Base-by-base conservation (phyloP, 2,888 invertebrate genomes). In the Drosophila ochracea region DNA sequence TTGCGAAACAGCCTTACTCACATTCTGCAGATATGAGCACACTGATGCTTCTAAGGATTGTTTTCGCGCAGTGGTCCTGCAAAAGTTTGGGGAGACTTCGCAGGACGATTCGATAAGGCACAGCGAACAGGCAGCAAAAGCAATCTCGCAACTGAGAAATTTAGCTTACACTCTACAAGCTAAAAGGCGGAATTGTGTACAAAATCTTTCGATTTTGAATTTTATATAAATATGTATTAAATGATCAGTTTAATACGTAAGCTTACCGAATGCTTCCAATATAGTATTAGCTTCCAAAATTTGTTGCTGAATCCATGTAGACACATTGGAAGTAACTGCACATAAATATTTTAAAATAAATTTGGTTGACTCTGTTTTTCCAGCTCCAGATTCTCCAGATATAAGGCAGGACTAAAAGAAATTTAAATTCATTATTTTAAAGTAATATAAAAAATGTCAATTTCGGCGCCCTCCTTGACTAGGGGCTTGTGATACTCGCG, bases 301-400 rank as follows among this genome's bases (percentile, higher is more conserved):
- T 94, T 98, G 98, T 92, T 98, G 98, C 92, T 98, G 98, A n/a
- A 98, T 97, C 98, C 98, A 98, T 1, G 98, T 97, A 72, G 96
- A 96, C 41, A 96, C 96, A 87, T 96, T 96, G 83, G 96, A 96
- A 10, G 97, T 97, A 10, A 98, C 97, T 19, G 97, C 97, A 93
- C 98, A 98, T 62, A 98, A 94, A 94, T 98, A 98, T 93, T 98
- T 98, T 74, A 98, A 94, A 82, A 98, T 97, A 91, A 98, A 96
- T 93, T 98, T 97, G 4, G 98, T 98, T 61, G 97, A 97, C 93
- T 98, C 98, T 1, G 98, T 98, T 94, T 98, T 98, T 60, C 98
- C 98, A 6, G 98, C 98, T 7, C 98, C 98, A 88, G 97, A 97
- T 94, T 98, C 98, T 3, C 98, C 98, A 47, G 97, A 97, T 94